Evolutionary conservation across 1,140 invertebrate species (phyloP).

Genomic region (Oscheius sp.): DNA sequence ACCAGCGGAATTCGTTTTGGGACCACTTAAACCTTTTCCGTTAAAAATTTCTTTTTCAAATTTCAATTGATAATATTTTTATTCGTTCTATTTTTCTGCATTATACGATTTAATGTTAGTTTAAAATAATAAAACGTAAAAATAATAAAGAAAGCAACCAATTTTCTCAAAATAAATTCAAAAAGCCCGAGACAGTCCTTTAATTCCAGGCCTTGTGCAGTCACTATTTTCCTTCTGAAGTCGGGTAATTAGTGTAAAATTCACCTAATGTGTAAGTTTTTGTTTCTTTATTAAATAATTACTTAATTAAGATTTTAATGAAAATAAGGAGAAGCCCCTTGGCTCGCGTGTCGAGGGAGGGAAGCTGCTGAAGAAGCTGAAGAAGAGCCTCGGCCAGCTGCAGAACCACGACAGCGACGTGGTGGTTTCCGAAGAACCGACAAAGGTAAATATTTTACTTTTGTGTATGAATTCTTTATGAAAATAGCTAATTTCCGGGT

Average conservation of each 20-base stretch:
- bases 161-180: no score
- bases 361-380: conserved; percentile 32
- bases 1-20: no score
- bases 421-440: conserved; percentile 16
- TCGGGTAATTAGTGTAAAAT: no score
- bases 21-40: no score
- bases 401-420: conserved; percentile 32
- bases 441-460: conserved; percentile 7
- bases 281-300: not conserved
- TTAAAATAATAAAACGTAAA: not conserved
- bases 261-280: not conserved
- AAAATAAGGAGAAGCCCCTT: conserved; percentile 7
- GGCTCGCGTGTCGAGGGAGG: conserved; percentile 17
- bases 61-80: not conserved
- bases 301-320: conserved; percentile 33
- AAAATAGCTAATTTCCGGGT: conserved; percentile 11
- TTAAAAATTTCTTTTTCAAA: no score
- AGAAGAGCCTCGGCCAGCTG: conserved; percentile 34
- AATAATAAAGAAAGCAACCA: not conserved
- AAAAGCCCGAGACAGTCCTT: no score
- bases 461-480: conserved; percentile 5
- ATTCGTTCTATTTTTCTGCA: not conserved
- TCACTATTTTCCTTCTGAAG: no score
- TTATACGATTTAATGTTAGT: not conserved
- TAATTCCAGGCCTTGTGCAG: no score